Evolutionary conservation across 2,888 invertebrate species (phyloP).

Genomic region (Acanthopleura granulata): DNA sequence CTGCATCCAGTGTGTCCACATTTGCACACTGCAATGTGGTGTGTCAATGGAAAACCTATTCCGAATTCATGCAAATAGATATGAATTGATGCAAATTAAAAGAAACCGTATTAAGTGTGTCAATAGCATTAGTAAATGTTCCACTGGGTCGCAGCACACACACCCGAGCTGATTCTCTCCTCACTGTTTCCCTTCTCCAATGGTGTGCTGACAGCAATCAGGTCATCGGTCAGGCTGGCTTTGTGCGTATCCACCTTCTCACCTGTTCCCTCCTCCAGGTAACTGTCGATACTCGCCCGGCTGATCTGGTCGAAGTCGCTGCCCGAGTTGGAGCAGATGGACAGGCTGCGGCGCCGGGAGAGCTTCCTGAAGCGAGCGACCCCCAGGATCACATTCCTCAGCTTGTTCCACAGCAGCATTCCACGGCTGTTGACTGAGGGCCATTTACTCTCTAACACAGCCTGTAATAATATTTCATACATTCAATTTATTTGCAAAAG

Average conservation of each 20-base stretch:
- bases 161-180: slow-evolving; percentile 52
- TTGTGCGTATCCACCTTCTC: slow-evolving; percentile 21
- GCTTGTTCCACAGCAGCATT: slow-evolving; percentile 91
- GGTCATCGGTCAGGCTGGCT: background rate
- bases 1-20: too few relatives aligned
- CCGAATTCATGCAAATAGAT: too few relatives aligned
- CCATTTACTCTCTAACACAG: slow-evolving; percentile 95
- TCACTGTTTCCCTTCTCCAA: slow-evolving; percentile 35
- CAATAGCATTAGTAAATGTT: too few relatives aligned
- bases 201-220: slow-evolving; percentile 22
- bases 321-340: slow-evolving; percentile 65
- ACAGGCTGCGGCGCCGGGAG: slow-evolving; percentile 68
- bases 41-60: too few relatives aligned
- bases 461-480: slow-evolving; percentile 43
- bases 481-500: too few relatives aligned
- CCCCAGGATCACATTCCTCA: slow-evolving; percentile 91
- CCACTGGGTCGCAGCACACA: too few relatives aligned
- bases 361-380: slow-evolving; percentile 90
- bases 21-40: too few relatives aligned
- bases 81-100: too few relatives aligned
- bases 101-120: too few relatives aligned
- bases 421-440: slow-evolving; percentile 84
- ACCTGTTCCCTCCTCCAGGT: slow-evolving; percentile 47
- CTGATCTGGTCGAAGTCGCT: slow-evolving; percentile 65
- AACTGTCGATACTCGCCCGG: slow-evolving; percentile 65